These are phyloP conservation scores for Heteronetta atricapilla DNA, from an alignment of 2,113 vertebrate genomes.

Conservation along the genomic window DNA sequence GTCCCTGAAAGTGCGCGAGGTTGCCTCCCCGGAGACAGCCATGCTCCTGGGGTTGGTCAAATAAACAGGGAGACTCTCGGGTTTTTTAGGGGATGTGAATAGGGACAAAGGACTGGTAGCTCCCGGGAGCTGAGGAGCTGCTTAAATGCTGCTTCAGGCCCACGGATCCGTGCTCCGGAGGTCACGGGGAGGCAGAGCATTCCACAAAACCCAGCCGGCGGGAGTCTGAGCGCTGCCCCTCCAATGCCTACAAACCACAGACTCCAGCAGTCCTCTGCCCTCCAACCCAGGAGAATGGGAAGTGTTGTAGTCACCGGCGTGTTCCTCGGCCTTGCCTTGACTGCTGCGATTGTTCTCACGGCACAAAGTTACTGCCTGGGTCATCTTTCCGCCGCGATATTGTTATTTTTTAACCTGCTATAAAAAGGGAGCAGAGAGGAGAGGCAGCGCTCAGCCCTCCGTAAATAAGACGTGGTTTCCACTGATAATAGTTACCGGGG, in stretches of 20 bases:
- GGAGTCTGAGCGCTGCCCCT: not conserved
- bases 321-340: not conserved
- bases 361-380: not conserved
- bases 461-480: not conserved
- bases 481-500: not conserved
- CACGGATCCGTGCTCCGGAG: not conserved
- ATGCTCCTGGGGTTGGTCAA: not conserved
- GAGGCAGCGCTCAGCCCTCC: not conserved
- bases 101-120: rapidly evolving
- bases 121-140: not conserved
- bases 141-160: not conserved
- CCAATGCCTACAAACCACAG: slow-evolving; percentile 35
- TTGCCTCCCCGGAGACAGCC: not conserved
- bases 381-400: not conserved
- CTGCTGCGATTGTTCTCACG: not conserved
- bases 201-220: slow-evolving; percentile 33
- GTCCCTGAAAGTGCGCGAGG: not conserved
- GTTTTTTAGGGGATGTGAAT: not conserved
- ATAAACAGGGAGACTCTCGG: not conserved
- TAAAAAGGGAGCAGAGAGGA: not conserved
- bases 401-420: slow-evolving; percentile 12
- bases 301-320: not conserved
- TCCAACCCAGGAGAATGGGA: not conserved
- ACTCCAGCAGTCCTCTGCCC: slow-evolving; percentile 26
- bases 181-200: slow-evolving; percentile 56